These are phyloP conservation scores for Lycodopsis pacificus DNA, from an alignment of 2,797 vertebrate species.

Conservation along the genomic window DNA sequence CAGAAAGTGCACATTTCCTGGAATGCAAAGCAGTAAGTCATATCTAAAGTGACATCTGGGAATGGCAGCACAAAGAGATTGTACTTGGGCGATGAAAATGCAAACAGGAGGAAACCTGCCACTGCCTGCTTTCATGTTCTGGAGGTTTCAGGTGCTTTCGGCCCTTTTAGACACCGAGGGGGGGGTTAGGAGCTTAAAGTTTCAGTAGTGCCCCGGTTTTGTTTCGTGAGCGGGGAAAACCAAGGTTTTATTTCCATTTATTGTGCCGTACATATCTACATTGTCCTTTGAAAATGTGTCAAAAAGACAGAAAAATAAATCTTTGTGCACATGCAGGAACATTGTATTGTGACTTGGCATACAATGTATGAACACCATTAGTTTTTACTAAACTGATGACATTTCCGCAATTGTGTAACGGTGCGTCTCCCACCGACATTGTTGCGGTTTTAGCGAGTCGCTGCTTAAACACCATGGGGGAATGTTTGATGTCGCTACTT, in stretches of 20 bases:
- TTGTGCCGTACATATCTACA: neutral
- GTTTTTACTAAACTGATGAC: neutral
- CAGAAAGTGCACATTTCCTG: constrained; percentile 55
- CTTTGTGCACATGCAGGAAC: neutral
- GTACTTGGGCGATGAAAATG: constrained; percentile 27
- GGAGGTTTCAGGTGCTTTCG: constrained; percentile 52
- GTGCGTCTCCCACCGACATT: neutral
- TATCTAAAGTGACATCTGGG: constrained; percentile 41
- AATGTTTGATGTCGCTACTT: neutral
- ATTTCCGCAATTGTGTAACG: neutral
- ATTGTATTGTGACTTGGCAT: neutral
- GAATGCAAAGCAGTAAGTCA: constrained; percentile 59
- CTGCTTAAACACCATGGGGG: neutral
- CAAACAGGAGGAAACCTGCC: constrained; percentile 51
- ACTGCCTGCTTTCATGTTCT: constrained; percentile 19
- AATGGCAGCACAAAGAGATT: neutral
- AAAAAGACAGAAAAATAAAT: neutral
- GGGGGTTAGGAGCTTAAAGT: constrained; percentile 1
- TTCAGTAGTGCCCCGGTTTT: neutral
- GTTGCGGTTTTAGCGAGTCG: neutral
- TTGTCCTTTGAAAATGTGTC: neutral
- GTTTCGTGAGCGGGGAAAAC: constrained; percentile 19
- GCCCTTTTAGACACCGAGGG: constrained; percentile 11
- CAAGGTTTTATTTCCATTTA: neutral
- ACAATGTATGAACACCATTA: neutral